Conservation (phyloP, 2,888 invertebrate species). For the Drosophila monieri region DNA sequence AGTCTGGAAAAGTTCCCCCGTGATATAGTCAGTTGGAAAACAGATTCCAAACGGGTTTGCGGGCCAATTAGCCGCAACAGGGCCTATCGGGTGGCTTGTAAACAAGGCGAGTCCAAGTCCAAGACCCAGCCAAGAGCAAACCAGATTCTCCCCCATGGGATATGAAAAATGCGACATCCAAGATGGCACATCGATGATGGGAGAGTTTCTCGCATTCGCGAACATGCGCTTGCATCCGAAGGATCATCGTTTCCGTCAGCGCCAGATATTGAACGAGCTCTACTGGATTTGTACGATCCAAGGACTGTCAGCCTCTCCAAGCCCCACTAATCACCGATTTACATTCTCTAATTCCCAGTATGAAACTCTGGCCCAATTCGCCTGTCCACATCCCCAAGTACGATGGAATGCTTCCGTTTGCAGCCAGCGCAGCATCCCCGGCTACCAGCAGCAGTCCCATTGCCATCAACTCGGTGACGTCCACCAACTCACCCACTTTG, state of each 20-base stretch:
- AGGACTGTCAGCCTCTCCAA: neutral
- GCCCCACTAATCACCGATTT: too few relatives aligned
- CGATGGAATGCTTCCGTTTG: conserved; percentile 82
- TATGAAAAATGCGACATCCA: neutral
- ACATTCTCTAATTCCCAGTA: conserved; percentile 65
- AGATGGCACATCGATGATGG: neutral
- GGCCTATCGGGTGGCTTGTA: conserved; percentile 22
- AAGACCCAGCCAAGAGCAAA: conserved; percentile 19
- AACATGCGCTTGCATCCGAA: conserved; percentile 74
- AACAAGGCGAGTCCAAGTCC: conserved; percentile 10
- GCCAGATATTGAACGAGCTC: conserved; percentile 24
- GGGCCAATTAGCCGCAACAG: conserved; percentile 27
- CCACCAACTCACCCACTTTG: conserved; percentile 83
- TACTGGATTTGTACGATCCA: conserved; percentile 53
- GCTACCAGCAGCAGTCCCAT: conserved; percentile 82
- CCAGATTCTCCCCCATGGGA: conserved; percentile 19
- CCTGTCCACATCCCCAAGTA: conserved; percentile 84
- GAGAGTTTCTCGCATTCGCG: conserved; percentile 50
- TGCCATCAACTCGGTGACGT: conserved; percentile 84
- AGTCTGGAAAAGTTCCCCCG: conserved; percentile 15
- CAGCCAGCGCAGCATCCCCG: conserved; percentile 72
- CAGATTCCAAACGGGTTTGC: conserved; percentile 33
- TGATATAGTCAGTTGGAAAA: conserved; percentile 8
- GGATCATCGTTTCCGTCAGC: conserved; percentile 66
- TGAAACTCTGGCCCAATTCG: conserved; percentile 84